Evolutionary conservation across 2,888 invertebrate genomes (phyloP), one percentile per base, ranked within the genome.

Genomic region (Pseudolycoriella hygida): DNA sequence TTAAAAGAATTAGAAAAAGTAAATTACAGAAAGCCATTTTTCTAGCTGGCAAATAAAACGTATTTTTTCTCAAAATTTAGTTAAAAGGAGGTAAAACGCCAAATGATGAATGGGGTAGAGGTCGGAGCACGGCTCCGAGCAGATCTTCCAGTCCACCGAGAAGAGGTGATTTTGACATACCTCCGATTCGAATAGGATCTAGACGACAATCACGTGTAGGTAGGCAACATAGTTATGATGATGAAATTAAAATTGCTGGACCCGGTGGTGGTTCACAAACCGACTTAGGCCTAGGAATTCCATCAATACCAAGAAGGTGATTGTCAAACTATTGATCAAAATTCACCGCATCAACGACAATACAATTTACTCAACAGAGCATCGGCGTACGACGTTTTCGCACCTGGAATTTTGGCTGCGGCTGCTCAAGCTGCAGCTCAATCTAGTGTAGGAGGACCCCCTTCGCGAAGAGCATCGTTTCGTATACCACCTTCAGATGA

Each of bases 1-100:
- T 68, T 88, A 41, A 87, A 87, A 59, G 87, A 87, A 61, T 69
- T 88, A n/a, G 87, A 88, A 67, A 84, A 85, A 75, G 86, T 86
- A 72, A 68, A 55, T 52, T 18, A 18, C 12, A 12, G 5, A 39
- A 30, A 30, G 6, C 11, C 30, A 30, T n/a, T n/a, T n/a, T n/a
- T n/a, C n/a, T n/a, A n/a, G n/a, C n/a, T n/a, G n/a, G n/a, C 11
- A 30, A 12, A 34, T 10, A 34, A 34, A 12, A 4, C 11, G 34
- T 10, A 8, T 12, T 34, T 34, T 12, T 14, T 14, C 11, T 4
- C 34, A 4, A 34, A 57, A 69, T n/a, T n/a, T n/a, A 80, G 76
- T 68, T 80, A 59, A 80, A 80, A 70, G 80, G 78, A 54, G 71
- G 59, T 69, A 61, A 73, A 65, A 66, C 66, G 49, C 69, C 70